Evolutionary conservation across 2,113 vertebrate species (phyloP).

Genomic region (Oenanthe melanoleuca): DNA sequence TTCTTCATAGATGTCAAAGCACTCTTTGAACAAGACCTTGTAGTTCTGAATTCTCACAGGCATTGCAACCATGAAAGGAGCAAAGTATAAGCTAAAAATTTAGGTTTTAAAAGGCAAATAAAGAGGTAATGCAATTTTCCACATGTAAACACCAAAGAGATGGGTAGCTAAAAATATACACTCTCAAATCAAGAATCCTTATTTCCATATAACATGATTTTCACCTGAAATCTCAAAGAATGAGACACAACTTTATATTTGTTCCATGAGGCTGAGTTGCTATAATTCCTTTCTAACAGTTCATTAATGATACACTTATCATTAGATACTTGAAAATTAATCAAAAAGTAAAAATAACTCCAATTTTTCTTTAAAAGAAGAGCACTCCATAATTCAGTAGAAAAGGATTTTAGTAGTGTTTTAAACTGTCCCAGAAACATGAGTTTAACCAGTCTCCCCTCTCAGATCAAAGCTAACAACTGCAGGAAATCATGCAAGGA

Average conservation of each 20-base stretch:
- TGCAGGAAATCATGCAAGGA: background rate
- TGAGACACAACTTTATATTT: background rate
- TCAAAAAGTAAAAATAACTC: background rate
- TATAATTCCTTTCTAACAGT: background rate
- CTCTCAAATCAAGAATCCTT: background rate
- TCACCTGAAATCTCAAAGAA: background rate
- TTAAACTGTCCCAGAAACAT: background rate
- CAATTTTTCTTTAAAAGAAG: background rate
- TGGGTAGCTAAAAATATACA: background rate
- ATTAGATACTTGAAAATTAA: background rate
- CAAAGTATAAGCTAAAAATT: background rate
- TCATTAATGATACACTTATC: background rate
- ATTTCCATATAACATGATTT: background rate
- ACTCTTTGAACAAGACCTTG: conserved; percentile 26
- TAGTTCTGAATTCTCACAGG: conserved; percentile 15
- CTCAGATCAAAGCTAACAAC: background rate
- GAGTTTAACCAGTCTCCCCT: background rate
- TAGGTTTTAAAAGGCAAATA: background rate
- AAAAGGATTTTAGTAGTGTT: background rate
- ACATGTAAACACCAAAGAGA: background rate
- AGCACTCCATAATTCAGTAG: background rate
- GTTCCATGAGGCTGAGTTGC: background rate
- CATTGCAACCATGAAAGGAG: background rate
- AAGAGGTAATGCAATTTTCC: background rate
- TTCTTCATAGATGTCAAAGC: conserved; percentile 1